Conservation (phyloP, 2,113 vertebrate species). For the Pachycephala philippinensis region DNA sequence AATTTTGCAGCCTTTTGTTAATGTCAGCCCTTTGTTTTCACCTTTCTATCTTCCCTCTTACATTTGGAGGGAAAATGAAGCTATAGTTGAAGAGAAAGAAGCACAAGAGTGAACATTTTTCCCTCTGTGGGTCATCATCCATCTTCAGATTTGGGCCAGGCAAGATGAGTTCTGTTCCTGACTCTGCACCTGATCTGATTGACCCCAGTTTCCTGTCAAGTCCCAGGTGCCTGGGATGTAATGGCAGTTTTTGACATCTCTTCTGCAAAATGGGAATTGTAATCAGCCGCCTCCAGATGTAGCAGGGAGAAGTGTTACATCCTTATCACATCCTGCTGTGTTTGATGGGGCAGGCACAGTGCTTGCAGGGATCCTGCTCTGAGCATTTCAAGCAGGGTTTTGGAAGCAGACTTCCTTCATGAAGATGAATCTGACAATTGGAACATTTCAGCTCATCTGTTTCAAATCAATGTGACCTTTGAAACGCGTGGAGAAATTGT, state of each 20-base stretch:
- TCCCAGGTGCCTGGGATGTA: neutral
- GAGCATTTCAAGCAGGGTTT: neutral
- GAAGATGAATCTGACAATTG: neutral
- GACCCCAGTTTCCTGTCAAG: neutral
- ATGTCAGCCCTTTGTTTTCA: neutral
- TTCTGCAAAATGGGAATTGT: neutral
- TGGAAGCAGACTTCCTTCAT: neutral
- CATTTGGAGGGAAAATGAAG: neutral
- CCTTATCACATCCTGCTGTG: neutral
- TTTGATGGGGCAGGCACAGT: neutral
- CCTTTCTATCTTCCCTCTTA: neutral
- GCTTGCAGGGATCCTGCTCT: neutral
- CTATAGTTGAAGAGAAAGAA: neutral
- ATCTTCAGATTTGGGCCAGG: neutral
- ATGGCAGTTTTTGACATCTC: neutral
- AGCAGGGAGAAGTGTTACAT: neutral
- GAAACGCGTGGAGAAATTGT: neutral
- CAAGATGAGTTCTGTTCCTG: neutral
- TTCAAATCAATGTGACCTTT: constrained; percentile 18
- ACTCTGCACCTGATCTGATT: neutral
- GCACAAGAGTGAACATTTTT: neutral
- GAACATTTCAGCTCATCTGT: neutral
- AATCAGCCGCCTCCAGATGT: neutral
- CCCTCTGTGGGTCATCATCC: neutral
- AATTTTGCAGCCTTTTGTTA: neutral